These are phyloP conservation scores for Eulemur coronatus DNA, from an alignment of 2,797 vertebrate species.

Conservation along the genomic window DNA sequence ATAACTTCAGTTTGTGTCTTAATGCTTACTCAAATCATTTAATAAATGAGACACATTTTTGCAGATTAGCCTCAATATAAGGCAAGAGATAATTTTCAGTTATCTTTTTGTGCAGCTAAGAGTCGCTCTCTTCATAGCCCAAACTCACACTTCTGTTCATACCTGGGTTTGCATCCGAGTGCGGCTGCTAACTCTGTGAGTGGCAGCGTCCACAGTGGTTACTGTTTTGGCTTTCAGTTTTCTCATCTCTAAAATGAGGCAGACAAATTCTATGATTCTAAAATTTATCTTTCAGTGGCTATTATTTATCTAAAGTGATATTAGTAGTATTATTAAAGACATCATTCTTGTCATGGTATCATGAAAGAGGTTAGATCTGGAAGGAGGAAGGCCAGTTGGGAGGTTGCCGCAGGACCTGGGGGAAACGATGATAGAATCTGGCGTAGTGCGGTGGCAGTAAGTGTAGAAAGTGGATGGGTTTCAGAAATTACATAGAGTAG, in stretches of 20 bases:
- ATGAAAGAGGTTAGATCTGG: background rate
- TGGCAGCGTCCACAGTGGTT: background rate
- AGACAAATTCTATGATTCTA: background rate
- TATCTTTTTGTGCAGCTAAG: background rate
- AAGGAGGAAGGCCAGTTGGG: background rate
- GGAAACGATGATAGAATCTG: background rate
- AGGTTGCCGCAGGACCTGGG: background rate
- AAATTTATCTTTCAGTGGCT: background rate
- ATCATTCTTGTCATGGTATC: background rate
- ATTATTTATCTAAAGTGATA: background rate
- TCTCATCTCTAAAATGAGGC: background rate
- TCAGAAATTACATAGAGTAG: background rate
- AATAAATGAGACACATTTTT: background rate
- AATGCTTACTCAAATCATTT: conserved; percentile 13
- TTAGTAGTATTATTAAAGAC: background rate
- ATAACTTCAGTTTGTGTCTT: background rate
- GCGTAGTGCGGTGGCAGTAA: background rate
- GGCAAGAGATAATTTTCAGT: background rate
- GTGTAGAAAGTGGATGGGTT: background rate
- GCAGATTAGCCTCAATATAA: background rate
- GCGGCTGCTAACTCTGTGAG: background rate
- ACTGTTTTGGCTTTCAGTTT: background rate
- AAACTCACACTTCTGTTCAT: background rate
- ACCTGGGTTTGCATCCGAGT: background rate
- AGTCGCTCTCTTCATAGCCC: background rate